Evolutionary conservation across 2,797 vertebrate genomes (phyloP), one percentile per base, ranked within the genome.

Genomic region (Sebastes iracundus): DNA sequence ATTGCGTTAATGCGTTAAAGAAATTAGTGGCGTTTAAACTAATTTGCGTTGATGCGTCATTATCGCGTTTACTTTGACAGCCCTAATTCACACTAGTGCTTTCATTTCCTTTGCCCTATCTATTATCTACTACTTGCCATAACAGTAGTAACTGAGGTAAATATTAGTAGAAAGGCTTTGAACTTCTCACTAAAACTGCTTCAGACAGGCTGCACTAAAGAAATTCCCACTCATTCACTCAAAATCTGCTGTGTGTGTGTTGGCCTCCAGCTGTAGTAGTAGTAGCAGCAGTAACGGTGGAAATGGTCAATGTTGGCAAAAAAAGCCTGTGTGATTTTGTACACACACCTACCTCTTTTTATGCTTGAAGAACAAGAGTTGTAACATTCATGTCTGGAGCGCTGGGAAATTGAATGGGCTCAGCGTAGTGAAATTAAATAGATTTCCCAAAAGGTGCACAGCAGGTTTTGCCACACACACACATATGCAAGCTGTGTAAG

Each of bases 391-490:
- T 83, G 72, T 84, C 66, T 82, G 59, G 65, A 80, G 88, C 73
- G 52, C 69, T 79, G 64, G 72, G 82, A 88, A 86, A 83, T 61
- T 78, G 79, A 93, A 90, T 89, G 81, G 35, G 68, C 46, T 80
- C 75, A 82, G 64, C 6, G 86, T 83, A 88, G 86, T 75, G 86
- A 90, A 92, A 89, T 88, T 64, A 88, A 93, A 85, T 16, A 53
- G 66, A 90, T 88, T 88, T 90, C 90, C 82, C 89, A 77, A 0
- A 74, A 84, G 85, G 76, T 35, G 60, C 22, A 55, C 30, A 60
- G 84, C 68, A 70, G 52, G 53, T 75, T 81, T 66, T 42, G 10
- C 22, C 46, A 64, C 64, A 55, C 63, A 71, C 63, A 71, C 58
- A 63, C 55, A 72, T 13, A 64, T 23, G 68, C 23, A 71, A 59